Evolutionary conservation across 2,888 invertebrate genomes (phyloP), one percentile per base, ranked within the genome.

Genomic region (Andrena marginata): DNA sequence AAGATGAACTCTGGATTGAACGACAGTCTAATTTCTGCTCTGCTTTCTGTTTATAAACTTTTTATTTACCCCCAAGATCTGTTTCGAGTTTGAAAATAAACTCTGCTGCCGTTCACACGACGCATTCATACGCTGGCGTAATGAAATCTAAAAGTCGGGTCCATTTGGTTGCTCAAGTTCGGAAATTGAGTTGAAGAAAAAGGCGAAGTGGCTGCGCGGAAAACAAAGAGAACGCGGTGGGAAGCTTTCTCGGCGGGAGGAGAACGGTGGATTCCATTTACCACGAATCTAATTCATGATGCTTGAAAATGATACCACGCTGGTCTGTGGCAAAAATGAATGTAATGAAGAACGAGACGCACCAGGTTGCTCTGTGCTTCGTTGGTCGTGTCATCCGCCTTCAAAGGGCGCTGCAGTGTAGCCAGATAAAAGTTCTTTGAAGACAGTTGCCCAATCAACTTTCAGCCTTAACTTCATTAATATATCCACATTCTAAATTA

Each of bases 231-330:
- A 75, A 49, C 49, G 49, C n/a, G 5, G 80, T 35, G 13, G 48
- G 54, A 73, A 67, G 54, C 69, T 60, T 33, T 59, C 23, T 6
- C 8, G 1, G 16, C 2, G 16, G 20, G 7, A 69, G 13, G 71
- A 29, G 69, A 70, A 76, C 69, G 73, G 42, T 26, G 72, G 67
- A 68, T 31, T 69, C 42, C 54, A 69, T 69, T 69, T 69, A 20
- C 56, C 26, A 26, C 29, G 35, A 35, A 59, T 59, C 59, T 35
- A 59, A 59, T 59, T 69, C 59, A 69, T 59, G 26, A 42, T 20
- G 56, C 35, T 69, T 20, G 35, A 69, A 42, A 69, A 69, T 59
- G 54, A 51, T 51, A 49, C 49, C 65, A 65, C 65, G n/a, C 49
- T 10, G 10, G n/a, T 29, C 29, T 49, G 10, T 65, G 29, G 29